phyloP scores from a whole-genome alignment of 1,140 invertebrate species.

The Panonychus citri region DNA sequence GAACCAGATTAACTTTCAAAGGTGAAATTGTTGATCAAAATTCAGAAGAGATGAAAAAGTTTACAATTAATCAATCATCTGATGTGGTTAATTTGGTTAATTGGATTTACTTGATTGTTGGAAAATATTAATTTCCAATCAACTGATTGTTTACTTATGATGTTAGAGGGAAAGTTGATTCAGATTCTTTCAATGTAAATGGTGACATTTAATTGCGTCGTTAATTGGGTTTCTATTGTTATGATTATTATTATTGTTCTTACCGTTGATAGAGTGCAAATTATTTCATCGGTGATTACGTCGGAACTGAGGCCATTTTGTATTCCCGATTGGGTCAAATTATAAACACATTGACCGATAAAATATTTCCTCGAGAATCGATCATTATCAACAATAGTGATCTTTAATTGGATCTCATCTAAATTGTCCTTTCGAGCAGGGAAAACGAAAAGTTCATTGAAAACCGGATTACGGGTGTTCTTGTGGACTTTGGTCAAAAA shows the following conservation, averaged over 20 bases:
- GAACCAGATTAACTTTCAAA: no score
- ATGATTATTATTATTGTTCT: constrained; percentile 1
- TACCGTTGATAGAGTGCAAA: constrained; percentile 6
- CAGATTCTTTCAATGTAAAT: no score
- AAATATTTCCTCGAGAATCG: constrained; percentile 18
- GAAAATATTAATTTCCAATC: no score
- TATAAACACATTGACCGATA: constrained; percentile 19
- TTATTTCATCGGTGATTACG: constrained; percentile 13
- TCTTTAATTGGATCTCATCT: constrained; percentile 15
- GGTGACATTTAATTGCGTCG: no score
- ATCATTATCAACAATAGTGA: constrained; percentile 19
- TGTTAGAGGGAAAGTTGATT: no score
- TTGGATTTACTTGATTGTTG: no score
- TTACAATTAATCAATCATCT: no score
- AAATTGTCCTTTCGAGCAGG: constrained; percentile 15
- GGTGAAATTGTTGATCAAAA: no score
- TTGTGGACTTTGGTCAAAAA: constrained; percentile 16
- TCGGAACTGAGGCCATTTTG: neutral
- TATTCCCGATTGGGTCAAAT: constrained; percentile 11
- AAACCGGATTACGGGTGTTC: constrained; percentile 19
- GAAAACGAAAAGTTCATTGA: constrained; percentile 19
- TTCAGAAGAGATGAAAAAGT: no score
- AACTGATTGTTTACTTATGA: no score
- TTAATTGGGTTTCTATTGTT: no score
- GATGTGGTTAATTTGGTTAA: no score